Conservation (phyloP, 2,888 invertebrate species). For the Drepanosiphum platanoidis region DNA sequence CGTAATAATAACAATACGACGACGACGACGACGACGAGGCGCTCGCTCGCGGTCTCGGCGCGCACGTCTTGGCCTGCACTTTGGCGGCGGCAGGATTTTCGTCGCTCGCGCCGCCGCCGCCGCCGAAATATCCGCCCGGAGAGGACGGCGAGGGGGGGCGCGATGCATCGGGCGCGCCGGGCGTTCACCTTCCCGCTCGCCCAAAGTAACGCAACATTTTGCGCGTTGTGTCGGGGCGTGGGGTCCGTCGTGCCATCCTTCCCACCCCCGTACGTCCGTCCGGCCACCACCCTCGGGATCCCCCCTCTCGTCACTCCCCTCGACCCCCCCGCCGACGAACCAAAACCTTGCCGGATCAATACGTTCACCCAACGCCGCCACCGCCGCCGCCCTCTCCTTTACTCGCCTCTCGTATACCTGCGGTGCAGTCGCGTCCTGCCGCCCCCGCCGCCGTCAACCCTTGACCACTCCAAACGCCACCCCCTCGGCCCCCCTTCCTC, state of each 20-base stretch:
- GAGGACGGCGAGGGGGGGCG: no score
- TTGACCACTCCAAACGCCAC: constrained; percentile 42
- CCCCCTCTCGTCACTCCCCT: background rate
- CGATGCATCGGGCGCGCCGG: constrained; percentile 23
- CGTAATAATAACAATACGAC: no score
- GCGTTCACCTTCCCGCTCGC: background rate
- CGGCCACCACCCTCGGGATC: background rate
- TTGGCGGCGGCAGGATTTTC: background rate
- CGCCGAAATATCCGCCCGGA: background rate
- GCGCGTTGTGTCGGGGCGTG: constrained; percentile 38
- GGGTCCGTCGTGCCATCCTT: background rate
- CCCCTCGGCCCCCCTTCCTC: no score
- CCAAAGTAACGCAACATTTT: constrained; percentile 53
- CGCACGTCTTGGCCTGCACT: no score
- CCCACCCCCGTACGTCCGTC: background rate
- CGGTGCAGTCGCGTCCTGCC: background rate
- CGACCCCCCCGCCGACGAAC: background rate
- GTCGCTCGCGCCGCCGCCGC: background rate
- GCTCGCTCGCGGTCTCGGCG: background rate
- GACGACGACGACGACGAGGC: background rate
- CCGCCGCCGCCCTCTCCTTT: background rate
- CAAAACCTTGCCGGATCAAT: background rate
- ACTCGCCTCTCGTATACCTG: background rate
- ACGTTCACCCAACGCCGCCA: background rate
- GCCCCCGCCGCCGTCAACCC: background rate